phyloP scores from a whole-genome alignment of 1,140 invertebrate species.

The Drosophila miranda region DNA sequence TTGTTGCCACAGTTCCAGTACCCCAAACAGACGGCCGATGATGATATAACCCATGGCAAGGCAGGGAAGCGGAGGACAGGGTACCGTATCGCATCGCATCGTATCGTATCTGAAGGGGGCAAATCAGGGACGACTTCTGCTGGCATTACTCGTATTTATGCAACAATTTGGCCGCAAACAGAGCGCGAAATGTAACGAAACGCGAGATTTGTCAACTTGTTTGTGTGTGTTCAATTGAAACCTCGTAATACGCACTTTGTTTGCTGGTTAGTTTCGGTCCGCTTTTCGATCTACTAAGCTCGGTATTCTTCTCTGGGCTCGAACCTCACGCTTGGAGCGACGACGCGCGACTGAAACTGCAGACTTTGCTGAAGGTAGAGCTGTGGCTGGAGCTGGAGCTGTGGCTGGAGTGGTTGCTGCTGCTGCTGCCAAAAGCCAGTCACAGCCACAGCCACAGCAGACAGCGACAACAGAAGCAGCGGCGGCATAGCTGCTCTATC shows the following conservation, averaged over 20 bases:
- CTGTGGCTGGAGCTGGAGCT: conserved; percentile 46
- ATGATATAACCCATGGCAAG: conserved; percentile 44
- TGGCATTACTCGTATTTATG: conserved; percentile 49
- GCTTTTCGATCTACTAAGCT: neutral
- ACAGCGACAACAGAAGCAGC: neutral
- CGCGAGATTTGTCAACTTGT: conserved; percentile 71
- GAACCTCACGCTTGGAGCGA: conserved; percentile 69
- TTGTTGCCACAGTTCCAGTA: conserved; percentile 31
- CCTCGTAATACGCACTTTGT: conserved; percentile 61
- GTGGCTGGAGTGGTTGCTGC: neutral
- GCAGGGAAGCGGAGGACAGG: conserved; percentile 9
- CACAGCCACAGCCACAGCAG: conserved; percentile 1
- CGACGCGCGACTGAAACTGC: conserved; percentile 74
- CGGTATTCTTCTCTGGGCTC: conserved; percentile 37
- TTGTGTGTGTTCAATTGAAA: conserved; percentile 42
- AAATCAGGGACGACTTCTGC: conserved; percentile 44
- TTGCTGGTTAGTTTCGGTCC: neutral
- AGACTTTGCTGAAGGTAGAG: conserved; percentile 67
- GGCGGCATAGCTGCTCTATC: conserved; percentile 29
- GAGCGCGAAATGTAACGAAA: conserved; percentile 74
- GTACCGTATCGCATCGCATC: neutral
- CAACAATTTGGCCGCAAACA: conserved; percentile 74
- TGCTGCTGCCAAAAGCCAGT: conserved; percentile 42
- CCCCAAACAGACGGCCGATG: conserved; percentile 28
- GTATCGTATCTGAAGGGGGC: conserved; percentile 16